Evolutionary conservation across 2,113 vertebrate genomes (phyloP).

Genomic region (Hippocampus mohnikei): DNA sequence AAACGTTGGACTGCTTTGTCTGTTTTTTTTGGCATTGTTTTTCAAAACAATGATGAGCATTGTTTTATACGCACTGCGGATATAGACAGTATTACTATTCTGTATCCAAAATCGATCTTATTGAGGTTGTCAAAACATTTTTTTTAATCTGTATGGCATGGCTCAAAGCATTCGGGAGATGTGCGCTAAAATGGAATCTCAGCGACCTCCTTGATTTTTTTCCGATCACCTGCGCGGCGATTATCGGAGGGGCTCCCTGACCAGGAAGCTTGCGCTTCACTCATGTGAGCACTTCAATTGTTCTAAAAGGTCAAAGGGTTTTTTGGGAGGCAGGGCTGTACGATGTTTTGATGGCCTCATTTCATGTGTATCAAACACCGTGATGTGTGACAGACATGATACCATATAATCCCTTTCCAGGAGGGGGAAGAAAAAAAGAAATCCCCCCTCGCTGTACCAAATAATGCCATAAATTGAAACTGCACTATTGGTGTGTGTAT

Average conservation of each 20-base stretch:
- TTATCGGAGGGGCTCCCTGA: not conserved
- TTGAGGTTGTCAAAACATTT: too few relatives aligned
- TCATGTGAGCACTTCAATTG: not conserved
- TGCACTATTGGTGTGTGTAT: slow-evolving; percentile 60
- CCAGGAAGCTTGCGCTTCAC: not conserved
- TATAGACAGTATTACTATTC: too few relatives aligned
- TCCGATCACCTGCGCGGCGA: not conserved
- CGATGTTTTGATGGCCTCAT: not conserved
- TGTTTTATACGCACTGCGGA: too few relatives aligned
- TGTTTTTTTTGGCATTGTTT: too few relatives aligned
- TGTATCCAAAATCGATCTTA: too few relatives aligned
- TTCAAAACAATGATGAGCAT: too few relatives aligned
- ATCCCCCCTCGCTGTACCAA: slow-evolving; percentile 27
- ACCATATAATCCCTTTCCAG: slow-evolving; percentile 30
- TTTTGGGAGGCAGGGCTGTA: not conserved
- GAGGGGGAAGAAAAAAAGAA: not conserved
- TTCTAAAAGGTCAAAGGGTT: not conserved
- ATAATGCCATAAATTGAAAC: slow-evolving; percentile 71
- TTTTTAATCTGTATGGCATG: too few relatives aligned
- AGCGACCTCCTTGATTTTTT: not conserved
- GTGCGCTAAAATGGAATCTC: not conserved
- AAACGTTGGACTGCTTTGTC: not conserved
- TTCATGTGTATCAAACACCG: slow-evolving; percentile 13
- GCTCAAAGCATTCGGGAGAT: not conserved
- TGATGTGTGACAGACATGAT: slow-evolving; percentile 31